Base-by-base conservation (phyloP, 1,140 invertebrate genomes). In the Tribolium castaneum region DNA sequence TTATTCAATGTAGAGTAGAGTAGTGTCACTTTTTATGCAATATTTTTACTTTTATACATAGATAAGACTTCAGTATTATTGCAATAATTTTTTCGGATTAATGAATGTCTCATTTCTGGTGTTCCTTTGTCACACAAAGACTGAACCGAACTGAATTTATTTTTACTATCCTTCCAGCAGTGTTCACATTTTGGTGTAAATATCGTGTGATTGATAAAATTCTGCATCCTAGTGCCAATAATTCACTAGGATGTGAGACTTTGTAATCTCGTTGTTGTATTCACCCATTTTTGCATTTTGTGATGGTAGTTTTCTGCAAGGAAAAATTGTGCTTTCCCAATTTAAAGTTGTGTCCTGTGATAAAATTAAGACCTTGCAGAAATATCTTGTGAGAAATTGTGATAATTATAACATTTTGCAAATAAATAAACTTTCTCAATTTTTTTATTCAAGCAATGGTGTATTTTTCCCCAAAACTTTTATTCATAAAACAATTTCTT, bases 371-470 rank as follows among this genome's bases (percentile, higher is more conserved):
- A 66, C 30, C 59, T 66, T 66, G 59, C 59, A 66, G 59, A 35
- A 66, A 66, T 35, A 66, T 59, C 25, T 59, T 25, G 59, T 66
- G 59, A 66, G 59, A 66, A 66, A 13, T 35, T 66, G 59, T 66
- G 59, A 66, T 66, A 66, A n/a, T 34, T 35, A 35, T 66, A 25
- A 39, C 12, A 45, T 66, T 66, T 66, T 66, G 25, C 59, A 35
- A 22, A 66, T 66, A 66, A 66, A 66, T n/a, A n/a, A n/a, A n/a
- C n/a, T 66, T 66, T 66, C 59, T 66, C 59, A 66, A 6, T 35
- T 66, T 66, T 66, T 66, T 66, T 35, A 66, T 59, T 25, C 52
- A 54, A 54, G 52, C 9, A 2, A 19, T 59, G 39, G 2, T 45
- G 2, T 45, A 7, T 45, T 45, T 45, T 30, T 4, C 25, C 25